Base-by-base conservation (phyloP, 2,888 invertebrate genomes). In the Lasioglossum figueresi region DNA sequence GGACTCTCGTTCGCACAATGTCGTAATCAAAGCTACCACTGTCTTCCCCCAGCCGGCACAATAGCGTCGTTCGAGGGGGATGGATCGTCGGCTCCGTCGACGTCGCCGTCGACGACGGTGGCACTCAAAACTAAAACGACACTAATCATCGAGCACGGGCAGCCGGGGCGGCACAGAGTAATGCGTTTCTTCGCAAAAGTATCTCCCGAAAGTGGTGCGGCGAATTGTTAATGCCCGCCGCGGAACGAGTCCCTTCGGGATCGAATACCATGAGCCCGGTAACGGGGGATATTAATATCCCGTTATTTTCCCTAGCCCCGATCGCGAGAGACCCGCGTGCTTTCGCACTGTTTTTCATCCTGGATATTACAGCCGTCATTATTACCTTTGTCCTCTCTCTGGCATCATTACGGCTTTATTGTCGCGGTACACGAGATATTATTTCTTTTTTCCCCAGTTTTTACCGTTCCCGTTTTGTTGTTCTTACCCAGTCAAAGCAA, bases 21-120 rank as follows among this genome's bases (percentile, higher is more conserved):
- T 94, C 91, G 94, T 93, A 94, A 94, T 94, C 94, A 94, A 93
- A 94, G 93, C 91, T 88, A 89, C 87, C 91, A 91, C 91, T 91
- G 91, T 92, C 92, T 92, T 92, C 89, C 87, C 90, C 89, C 81
- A 80, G 85, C 86, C 79, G 86, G 88, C 88, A 94, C 94, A 93
- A 94, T 94, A 91, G 92, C 91, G 88, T 93, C 92, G 91, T 94
- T 94, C 92, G 91, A 91, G 87, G 91, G 91, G 91, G 88, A 90
- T 89, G 86, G 87, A 90, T 89, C 81, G 82, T 82, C 82, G 72
- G 71, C 83, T 34, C 72, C 82, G 63, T 80, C 82, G 86, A 52
- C 80, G 82, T n/a, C 82, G 78, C 48, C 88, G 72, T 75, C 82
- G 81, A 75, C 88, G 52, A 83, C 73, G 83, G 77, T 70, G 84